Evolutionary conservation across 2,797 vertebrate species (phyloP).

Genomic region (Austrolebias charrua): DNA sequence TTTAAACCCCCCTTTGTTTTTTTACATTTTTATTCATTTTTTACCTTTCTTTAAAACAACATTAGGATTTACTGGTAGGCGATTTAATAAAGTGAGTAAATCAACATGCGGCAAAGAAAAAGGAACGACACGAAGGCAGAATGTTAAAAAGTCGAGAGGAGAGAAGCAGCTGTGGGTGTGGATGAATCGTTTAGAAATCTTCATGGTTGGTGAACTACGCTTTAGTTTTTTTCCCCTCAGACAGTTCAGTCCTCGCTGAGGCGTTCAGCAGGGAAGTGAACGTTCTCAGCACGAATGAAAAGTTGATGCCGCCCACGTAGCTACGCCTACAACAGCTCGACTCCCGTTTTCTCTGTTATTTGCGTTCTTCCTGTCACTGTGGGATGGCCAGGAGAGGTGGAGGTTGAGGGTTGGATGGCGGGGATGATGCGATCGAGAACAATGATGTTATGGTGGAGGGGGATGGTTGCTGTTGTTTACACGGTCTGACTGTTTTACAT

Average conservation of each 20-base stretch:
- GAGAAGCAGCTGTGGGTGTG: slow-evolving; percentile 83
- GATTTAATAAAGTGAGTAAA: slow-evolving; percentile 81
- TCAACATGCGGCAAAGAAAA: slow-evolving; percentile 75
- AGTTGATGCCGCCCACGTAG: slow-evolving; percentile 59
- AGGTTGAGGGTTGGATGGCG: slow-evolving; percentile 3
- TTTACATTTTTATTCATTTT: slow-evolving; percentile 42
- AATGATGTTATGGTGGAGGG: slow-evolving; percentile 20
- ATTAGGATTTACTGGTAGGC: slow-evolving; percentile 87
- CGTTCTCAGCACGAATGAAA: slow-evolving; percentile 66
- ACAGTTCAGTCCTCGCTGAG: slow-evolving; percentile 63
- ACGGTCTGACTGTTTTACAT: slow-evolving; percentile 90
- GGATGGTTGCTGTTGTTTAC: slow-evolving; percentile 65
- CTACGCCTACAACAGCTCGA: slow-evolving; percentile 53
- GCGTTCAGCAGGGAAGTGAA: slow-evolving; percentile 54
- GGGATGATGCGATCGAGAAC: slow-evolving; percentile 56
- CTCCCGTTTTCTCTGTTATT: slow-evolving; percentile 52
- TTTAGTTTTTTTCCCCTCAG: slow-evolving; percentile 63
- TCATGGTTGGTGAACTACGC: slow-evolving; percentile 78
- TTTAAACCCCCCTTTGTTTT: slow-evolving; percentile 57
- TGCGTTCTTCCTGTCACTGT: slow-evolving; percentile 59
- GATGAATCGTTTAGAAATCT: slow-evolving; percentile 63
- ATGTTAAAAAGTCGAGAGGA: slow-evolving; percentile 70
- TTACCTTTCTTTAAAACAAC: slow-evolving; percentile 78
- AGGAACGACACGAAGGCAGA: slow-evolving; percentile 52
- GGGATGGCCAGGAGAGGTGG: slow-evolving; percentile 50